These are phyloP conservation scores for Eupithecia abbreviata DNA, from an alignment of 2,888 invertebrate genomes.

Conservation along the genomic window DNA sequence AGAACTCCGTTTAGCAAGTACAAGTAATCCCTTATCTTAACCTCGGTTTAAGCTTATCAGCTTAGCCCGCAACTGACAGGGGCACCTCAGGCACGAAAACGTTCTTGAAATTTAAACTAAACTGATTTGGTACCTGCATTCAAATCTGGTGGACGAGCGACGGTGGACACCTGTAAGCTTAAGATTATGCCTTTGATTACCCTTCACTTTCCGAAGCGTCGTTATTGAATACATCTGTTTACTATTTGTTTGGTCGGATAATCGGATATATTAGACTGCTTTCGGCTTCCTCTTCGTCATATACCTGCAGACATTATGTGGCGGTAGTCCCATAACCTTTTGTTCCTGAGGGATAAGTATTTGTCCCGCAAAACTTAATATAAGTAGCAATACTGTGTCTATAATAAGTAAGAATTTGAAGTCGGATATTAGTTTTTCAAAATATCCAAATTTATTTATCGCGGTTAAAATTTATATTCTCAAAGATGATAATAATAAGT, in stretches of 20 bases:
- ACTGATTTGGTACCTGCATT: slow-evolving; percentile 16
- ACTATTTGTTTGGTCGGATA: background rate
- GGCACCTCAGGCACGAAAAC: slow-evolving; percentile 18
- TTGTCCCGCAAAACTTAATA: too few species aligned
- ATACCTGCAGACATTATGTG: too few species aligned
- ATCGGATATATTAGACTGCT: too few species aligned
- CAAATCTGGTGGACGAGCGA: slow-evolving; percentile 10
- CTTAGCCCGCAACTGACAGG: slow-evolving; percentile 19
- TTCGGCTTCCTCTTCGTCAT: too few species aligned
- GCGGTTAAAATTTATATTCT: too few species aligned
- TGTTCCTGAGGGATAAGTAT: too few species aligned
- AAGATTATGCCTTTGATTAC: slow-evolving; percentile 1
- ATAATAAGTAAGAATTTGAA: too few species aligned
- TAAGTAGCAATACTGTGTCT: too few species aligned
- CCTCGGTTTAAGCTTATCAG: slow-evolving; percentile 44
- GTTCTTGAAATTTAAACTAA: slow-evolving; percentile 36
- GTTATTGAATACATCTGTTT: background rate
- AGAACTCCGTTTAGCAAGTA: background rate
- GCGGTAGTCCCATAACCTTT: too few species aligned
- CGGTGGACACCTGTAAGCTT: slow-evolving; percentile 24
- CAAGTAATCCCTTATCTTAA: slow-evolving; percentile 53
- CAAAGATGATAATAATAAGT: background rate
- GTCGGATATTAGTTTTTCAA: too few species aligned
- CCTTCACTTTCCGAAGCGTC: slow-evolving; percentile 15
- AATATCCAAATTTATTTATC: too few species aligned